These are phyloP conservation scores for Eleutherodactylus coqui DNA, from an alignment of 2,797 vertebrate genomes.

Conservation along the genomic window DNA sequence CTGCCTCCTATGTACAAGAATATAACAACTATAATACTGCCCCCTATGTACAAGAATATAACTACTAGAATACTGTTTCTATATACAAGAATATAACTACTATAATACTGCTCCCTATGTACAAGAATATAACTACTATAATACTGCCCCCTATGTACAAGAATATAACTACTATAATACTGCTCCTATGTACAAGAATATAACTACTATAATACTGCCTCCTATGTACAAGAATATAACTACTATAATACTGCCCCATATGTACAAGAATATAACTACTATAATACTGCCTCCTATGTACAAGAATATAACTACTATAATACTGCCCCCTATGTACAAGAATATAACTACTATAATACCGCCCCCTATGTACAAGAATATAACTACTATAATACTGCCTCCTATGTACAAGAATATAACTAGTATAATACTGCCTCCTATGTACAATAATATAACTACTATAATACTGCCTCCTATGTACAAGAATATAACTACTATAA, in stretches of 20 bases:
- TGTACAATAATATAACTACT: no score
- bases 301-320: neutral
- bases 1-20: no score
- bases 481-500: no score
- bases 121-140: no score
- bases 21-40: no score
- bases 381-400: neutral
- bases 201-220: neutral
- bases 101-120: no score
- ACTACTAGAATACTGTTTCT: no score
- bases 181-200: slow-evolving; percentile 6
- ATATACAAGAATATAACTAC: no score
- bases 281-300: neutral
- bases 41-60: no score
- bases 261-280: neutral
- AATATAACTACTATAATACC: neutral
- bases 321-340: neutral
- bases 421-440: no score
- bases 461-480: no score
- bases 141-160: neutral
- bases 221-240: neutral
- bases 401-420: no score
- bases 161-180: slow-evolving; percentile 14
- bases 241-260: neutral
- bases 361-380: neutral